These are phyloP conservation scores for Octopus sinensis DNA, from an alignment of 1,140 invertebrate genomes.

Conservation along the genomic window DNA sequence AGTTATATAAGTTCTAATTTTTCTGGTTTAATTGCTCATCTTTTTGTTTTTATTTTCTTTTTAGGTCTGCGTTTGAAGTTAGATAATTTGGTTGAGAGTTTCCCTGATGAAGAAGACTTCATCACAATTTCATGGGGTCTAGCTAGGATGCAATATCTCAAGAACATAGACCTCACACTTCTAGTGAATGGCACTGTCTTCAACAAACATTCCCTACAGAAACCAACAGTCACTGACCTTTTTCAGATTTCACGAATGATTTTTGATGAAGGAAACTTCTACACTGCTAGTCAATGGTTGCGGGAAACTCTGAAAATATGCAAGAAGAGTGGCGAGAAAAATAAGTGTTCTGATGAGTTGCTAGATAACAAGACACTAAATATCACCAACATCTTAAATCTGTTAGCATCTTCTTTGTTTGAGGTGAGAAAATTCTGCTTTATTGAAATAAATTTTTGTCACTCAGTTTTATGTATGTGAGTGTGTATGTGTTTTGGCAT, in stretches of 20 bases:
- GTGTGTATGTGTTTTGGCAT: too few species aligned
- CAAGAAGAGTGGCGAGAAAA: too few species aligned
- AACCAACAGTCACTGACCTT: not conserved
- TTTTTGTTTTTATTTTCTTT: not conserved
- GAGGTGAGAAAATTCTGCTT: not conserved
- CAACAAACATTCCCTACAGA: not conserved
- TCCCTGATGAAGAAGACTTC: not conserved
- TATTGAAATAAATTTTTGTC: too few species aligned
- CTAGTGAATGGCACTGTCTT: not conserved
- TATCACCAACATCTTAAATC: not conserved
- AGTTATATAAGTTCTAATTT: too few species aligned
- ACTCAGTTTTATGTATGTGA: too few species aligned
- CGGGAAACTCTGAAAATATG: not conserved
- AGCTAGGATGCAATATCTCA: not conserved
- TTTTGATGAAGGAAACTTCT: not conserved
- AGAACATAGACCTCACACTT: not conserved
- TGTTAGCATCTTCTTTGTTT: not conserved
- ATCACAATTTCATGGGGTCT: not conserved
- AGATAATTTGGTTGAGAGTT: not conserved
- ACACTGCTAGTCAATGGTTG: not conserved
- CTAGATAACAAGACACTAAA: not conserved
- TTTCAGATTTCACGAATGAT: not conserved
- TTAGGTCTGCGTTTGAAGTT: not conserved
- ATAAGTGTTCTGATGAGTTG: too few species aligned
- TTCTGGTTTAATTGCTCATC: not conserved